Evolutionary conservation across 2,113 vertebrate genomes (phyloP), one percentile per base, ranked within the genome.

Genomic region (Callipepla squamata): DNA sequence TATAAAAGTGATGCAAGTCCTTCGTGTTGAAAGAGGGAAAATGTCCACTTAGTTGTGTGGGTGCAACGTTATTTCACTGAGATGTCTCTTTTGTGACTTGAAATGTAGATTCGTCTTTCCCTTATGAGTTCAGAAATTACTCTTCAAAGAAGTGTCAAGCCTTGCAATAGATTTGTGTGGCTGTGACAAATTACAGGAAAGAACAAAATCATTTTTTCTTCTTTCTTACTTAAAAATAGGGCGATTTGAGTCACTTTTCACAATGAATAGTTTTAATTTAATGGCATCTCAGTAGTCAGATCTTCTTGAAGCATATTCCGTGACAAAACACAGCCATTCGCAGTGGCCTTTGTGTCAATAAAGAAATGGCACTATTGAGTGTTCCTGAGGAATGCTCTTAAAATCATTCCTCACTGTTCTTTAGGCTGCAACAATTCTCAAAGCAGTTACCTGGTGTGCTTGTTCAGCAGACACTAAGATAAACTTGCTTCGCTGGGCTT

Each of bases 171-270:
- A 83, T 90, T 94, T 94, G 51, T 90, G 93, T 91, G 80, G 45
- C 79, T 93, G 67, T 92, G 93, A 92, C 61, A 96, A 96, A 94
- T 94, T 94, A 80, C 82, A 94, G 85, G 72, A 88, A 85, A 69
- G 87, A 96, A 76, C 53, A 94, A 90, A 89, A 83, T 17, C 58
- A 72, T 87, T 89, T 95, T 94, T 93, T 78, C 34, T 92, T 81
- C 65, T 88, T 72, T 53, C 72, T 50, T 20, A 91, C 72, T 50
- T 20, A 91, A 93, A 92, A 88, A 68, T 59, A 75, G 40, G 53
- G 30, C 48, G 83, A 93, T 94, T 91, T 95, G 45, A 90, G 85
- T 68, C 44, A 58, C 22, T 93, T 94, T 94, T 91, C 61, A 48
- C 61, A 1, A 32, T 6, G 50, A 87, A 28, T 70, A 48, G 42